Evolutionary conservation across 2,797 vertebrate genomes (phyloP).

Genomic region (Chromis chromis): DNA sequence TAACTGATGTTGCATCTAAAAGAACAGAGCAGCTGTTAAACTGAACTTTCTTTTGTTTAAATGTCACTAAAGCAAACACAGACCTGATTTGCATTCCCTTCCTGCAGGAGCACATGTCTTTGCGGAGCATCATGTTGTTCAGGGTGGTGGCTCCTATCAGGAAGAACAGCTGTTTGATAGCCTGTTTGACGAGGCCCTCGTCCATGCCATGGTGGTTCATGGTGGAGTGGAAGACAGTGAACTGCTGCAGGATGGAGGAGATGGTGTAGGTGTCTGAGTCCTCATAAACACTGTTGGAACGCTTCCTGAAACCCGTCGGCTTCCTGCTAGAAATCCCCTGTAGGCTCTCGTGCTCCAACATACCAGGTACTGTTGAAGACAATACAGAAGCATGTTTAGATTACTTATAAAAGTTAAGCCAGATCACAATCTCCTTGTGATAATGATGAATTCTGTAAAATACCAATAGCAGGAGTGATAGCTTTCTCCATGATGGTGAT

Average conservation of each 20-base stretch:
- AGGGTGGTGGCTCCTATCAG: constrained; percentile 90
- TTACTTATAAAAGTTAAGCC: not conserved
- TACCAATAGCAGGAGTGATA: constrained; percentile 93
- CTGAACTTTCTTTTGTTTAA: not conserved
- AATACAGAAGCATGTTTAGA: constrained; percentile 3
- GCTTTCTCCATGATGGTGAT: constrained; percentile 90
- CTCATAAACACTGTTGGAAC: constrained; percentile 90
- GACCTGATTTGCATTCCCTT: constrained; percentile 99
- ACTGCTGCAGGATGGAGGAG: constrained; percentile 88
- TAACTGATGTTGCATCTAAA: constrained; percentile 97
- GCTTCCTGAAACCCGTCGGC: constrained; percentile 95
- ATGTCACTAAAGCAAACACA: constrained; percentile 6
- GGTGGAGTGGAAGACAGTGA: constrained; percentile 89
- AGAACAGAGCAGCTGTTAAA: constrained; percentile 16
- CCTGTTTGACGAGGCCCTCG: constrained; percentile 88
- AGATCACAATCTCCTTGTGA: not conserved
- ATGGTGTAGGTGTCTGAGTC: constrained; percentile 90
- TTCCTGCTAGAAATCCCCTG: constrained; percentile 98
- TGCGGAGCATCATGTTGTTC: constrained; percentile 96
- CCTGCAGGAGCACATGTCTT: constrained; percentile 98
- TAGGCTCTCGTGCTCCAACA: constrained; percentile 96
- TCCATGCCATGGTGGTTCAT: constrained; percentile 95
- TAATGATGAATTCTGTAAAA: constrained; percentile 35
- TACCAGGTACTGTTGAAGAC: constrained; percentile 88
- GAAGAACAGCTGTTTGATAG: constrained; percentile 92